Base-by-base conservation (phyloP, 2,797 vertebrate species). In the Gambelia wislizenii region DNA sequence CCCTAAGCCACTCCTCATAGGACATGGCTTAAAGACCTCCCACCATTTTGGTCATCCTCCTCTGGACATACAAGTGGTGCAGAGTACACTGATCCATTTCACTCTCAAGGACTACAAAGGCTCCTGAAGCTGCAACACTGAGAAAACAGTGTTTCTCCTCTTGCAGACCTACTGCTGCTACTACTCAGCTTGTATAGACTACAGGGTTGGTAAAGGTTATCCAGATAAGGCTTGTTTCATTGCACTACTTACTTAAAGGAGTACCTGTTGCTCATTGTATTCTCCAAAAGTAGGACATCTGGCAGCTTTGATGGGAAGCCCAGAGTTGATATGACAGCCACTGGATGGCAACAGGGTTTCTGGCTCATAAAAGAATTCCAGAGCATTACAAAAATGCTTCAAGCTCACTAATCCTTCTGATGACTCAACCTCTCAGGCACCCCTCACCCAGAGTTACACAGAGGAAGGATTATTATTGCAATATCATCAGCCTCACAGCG, bases 391-490 rank as follows among this genome's bases (percentile, higher is more conserved):
- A 49, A 84, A 87, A 82, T 69, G 18, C 16, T 82, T 59, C 3
- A 69, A 89, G 30, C 59, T 77, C 81, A 85, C 87, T 75, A 89
- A 93, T 56, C 75, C 83, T 77, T 80, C 61, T 74, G 85, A 52
- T 83, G 49, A 94, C 82, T 91, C 85, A 85, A 0, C 0, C 33
- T n/a, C 83, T 27, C 83, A 54, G 64, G 64, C 64, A 33, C 30
- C 64, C 20, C 33, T 56, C 52, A 16, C 52, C 36, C 13, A 0
- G 90, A 90, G 79, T 49, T 0, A 0, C 76, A 91, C 80, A 80
- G 78, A 85, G 89, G 77, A 59, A 44, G 39, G 88, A 92, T 79
- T 83, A 91, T 20, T 56, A 85, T 22, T 85, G 42, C 54, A 76
- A 90, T 59, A 30, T 9, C 72, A 87, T 39, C 49, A 67, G 90